Base-by-base conservation (phyloP, 2,888 invertebrate species). In the Oasisia sp. region DNA sequence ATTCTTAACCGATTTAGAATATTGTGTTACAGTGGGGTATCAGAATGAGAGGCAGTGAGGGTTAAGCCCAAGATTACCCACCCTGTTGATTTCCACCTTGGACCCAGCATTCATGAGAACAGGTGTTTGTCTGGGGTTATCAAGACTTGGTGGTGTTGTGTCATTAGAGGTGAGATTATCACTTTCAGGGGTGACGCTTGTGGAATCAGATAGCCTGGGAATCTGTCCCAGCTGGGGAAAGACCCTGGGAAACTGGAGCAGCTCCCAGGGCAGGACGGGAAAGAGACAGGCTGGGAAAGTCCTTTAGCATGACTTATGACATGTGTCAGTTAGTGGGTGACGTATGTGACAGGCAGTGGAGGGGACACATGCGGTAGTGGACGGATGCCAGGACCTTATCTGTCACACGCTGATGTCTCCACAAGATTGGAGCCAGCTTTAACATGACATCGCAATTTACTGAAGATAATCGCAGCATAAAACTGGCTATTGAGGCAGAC, bases 141-240 rank as follows among this genome's bases (percentile, higher is more conserved):
- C 74, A 27, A 74, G 74, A 74, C 27, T 14, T 9, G 50, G 50
- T 50, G 50, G 74, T 74, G 74, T n/a, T 74, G 74, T 74, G 74
- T n/a, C 19, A n/a, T 74, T n/a, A 74, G n/a, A 74, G 74, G 74
- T 74, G 74, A 74, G 74, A 74, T 74, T 74, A 74, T 74, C n/a
- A 74, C 74, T 74, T 74, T 74, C 74, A 58, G 74, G 74, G 74
- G 74, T 74, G 74, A 19, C 74, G 5, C 74, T 74, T 19, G 19
- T 74, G 74, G 74, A 74, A 74, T 74, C 7, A 38, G 74, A 74
- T 74, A 74, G 2, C n/a, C 74, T 74, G 74, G 27, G 74, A 74
- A 74, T 74, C 19, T 27, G 14, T 74, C 74, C 74, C 74, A 74
- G 74, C 74, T 74, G 74, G 74, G 74, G 74, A 74, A 38, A 74